These are phyloP conservation scores for Camptogramma bilineatum DNA, from an alignment of 2,888 invertebrate species.

Conservation along the genomic window DNA sequence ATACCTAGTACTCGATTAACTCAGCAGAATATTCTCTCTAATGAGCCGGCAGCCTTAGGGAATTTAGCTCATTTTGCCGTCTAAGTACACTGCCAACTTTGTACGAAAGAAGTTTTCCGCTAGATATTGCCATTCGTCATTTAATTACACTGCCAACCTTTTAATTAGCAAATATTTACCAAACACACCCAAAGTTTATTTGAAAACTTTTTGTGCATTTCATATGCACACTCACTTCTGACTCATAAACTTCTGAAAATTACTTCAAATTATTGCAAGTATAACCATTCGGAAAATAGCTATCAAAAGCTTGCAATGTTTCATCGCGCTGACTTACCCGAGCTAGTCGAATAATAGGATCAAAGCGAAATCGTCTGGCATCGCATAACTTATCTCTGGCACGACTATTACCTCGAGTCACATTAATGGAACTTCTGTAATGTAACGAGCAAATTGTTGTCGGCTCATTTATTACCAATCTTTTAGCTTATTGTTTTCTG, in stretches of 20 bases:
- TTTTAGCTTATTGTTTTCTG: constrained; percentile 54
- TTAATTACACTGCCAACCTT: constrained; percentile 59
- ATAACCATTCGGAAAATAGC: constrained; percentile 47
- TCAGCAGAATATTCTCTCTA: constrained; percentile 60
- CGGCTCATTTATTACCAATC: constrained; percentile 57
- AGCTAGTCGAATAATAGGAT: constrained; percentile 58
- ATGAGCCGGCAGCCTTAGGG: constrained; percentile 72
- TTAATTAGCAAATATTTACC: constrained; percentile 50
- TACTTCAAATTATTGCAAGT: constrained; percentile 24
- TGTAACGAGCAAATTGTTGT: constrained; percentile 50
- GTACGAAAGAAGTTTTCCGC: constrained; percentile 32
- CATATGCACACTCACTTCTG: too few relatives aligned
- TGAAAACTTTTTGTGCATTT: not conserved
- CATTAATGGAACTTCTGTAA: constrained; percentile 45
- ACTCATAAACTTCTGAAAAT: not conserved
- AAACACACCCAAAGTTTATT: constrained; percentile 3
- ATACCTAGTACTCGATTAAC: constrained; percentile 51
- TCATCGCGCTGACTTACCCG: constrained; percentile 54
- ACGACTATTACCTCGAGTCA: constrained; percentile 49
- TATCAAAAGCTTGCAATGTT: constrained; percentile 40
- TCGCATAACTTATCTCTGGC: constrained; percentile 58
- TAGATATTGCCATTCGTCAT: constrained; percentile 59
- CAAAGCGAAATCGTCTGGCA: constrained; percentile 53
- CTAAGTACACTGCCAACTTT: constrained; percentile 59
- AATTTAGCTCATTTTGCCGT: constrained; percentile 73